Conservation (phyloP, 2,888 invertebrate species). For the Stenurella melanura region DNA sequence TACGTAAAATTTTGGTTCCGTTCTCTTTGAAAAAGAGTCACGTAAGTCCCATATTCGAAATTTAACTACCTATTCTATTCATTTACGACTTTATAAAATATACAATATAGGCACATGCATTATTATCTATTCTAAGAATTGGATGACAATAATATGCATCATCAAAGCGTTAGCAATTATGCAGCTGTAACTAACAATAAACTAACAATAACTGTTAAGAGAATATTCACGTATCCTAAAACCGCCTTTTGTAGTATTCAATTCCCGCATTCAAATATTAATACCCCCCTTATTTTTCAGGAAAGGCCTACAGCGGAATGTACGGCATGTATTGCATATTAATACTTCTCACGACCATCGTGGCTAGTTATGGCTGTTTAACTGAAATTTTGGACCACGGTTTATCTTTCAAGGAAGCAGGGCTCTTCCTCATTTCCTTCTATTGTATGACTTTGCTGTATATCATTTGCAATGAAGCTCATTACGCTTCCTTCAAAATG, state of each 20-base stretch:
- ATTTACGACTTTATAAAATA: background rate
- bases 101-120: background rate
- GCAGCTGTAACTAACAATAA: constrained; percentile 10
- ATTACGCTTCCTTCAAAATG: constrained; percentile 75
- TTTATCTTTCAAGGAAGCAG: constrained; percentile 82
- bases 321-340: constrained; percentile 85
- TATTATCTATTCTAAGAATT: background rate
- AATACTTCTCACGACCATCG: constrained; percentile 84
- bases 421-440: constrained; percentile 81
- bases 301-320: constrained; percentile 85
- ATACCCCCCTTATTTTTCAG: constrained; percentile 62
- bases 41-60: background rate
- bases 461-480: constrained; percentile 86
- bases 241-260: background rate
- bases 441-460: constrained; percentile 83
- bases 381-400: constrained; percentile 84
- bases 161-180: constrained; percentile 6
- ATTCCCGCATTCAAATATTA: constrained; percentile 11
- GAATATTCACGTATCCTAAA: constrained; percentile 19
- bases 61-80: constrained; percentile 10
- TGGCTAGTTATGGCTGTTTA: constrained; percentile 82
- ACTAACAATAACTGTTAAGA: constrained; percentile 17
- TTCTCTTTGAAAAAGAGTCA: background rate
- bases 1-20: background rate
- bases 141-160: background rate